Base-by-base conservation (phyloP, 2,797 vertebrate species). In the Eulemur coronatus region DNA sequence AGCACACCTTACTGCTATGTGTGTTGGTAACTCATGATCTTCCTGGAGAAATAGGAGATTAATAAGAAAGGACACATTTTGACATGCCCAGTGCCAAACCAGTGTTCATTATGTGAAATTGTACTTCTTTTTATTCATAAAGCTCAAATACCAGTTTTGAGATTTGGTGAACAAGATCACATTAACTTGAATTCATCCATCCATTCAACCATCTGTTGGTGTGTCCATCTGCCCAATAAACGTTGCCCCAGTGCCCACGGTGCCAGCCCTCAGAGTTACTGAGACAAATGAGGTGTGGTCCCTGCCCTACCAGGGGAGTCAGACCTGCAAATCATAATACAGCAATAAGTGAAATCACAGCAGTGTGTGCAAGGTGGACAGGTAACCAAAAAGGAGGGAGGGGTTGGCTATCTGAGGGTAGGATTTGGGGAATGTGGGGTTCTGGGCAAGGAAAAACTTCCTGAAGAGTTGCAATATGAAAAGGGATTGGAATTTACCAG, bases 131-230 rank as follows among this genome's bases (percentile, higher is more conserved):
- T 79, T 67, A 72, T 91, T 95, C 78, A 72, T 48, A 79, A 95
- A 59, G 5, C 41, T 70, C 46, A 89, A 57, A 28, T 35, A 65
- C 33, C 73, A 94, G 59, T 96, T 95, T 89, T 91, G 89, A 96
- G 94, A 91, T 75, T 96, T 94, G 79, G 41, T 86, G 84, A 98
- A 65, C 33, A 90, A 95, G 72, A 73, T 70, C 41, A 46, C 78
- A 89, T 95, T 96, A 89, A 93, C 87, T 43, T 17, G 20, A 89
- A 94, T 91, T 78, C 91, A 95, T 95, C 96, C 96, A 97, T 84
- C 95, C 96, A 97, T 96, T 95, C 95, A 63, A 48, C 97, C 97
- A 97, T 97, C 93, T 92, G 96, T 80, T 67, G 48, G 70, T 89
- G 72, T 91, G 91, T 89, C 94, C 85, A 96, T 97, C 95, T 97